Conservation (phyloP, 2,797 vertebrate species). For the Danio jaintianensis region DNA sequence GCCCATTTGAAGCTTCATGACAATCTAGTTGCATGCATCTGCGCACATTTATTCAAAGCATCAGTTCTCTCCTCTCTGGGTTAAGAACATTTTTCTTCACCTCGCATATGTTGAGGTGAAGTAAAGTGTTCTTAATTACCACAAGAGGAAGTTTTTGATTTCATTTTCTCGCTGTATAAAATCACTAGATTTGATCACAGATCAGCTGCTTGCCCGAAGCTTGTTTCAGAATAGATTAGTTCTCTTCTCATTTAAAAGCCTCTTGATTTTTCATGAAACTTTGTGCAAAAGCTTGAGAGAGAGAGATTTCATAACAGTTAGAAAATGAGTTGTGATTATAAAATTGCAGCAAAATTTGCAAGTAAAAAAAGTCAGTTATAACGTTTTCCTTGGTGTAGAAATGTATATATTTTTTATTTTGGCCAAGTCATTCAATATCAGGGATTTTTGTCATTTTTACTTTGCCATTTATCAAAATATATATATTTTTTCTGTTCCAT, state of each 20-base stretch:
- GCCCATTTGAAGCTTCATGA: conserved; percentile 21
- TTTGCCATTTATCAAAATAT: no score
- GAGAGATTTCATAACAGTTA: not conserved
- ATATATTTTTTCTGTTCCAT: no score
- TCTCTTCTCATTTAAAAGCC: not conserved
- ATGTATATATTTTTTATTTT: no score
- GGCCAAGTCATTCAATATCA: no score
- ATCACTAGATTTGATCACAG: not conserved
- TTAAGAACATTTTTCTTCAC: not conserved
- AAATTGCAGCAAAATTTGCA: no score
- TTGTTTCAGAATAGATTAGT: conserved; percentile 6
- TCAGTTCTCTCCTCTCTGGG: not conserved
- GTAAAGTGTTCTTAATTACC: conserved; percentile 17
- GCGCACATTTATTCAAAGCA: conserved; percentile 15
- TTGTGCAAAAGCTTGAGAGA: not conserved
- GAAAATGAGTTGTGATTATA: not conserved
- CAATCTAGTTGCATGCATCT: not conserved
- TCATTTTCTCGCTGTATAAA: conserved; percentile 7
- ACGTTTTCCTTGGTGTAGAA: no score
- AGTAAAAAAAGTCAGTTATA: no score
- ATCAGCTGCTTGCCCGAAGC: conserved; percentile 21
- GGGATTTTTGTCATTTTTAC: no score
- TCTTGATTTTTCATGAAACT: not conserved
- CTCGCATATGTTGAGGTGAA: conserved; percentile 18
- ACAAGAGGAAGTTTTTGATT: conserved; percentile 9